phyloP scores from a whole-genome alignment of 2,888 invertebrate genomes.

The Rhamnusium bicolor region DNA sequence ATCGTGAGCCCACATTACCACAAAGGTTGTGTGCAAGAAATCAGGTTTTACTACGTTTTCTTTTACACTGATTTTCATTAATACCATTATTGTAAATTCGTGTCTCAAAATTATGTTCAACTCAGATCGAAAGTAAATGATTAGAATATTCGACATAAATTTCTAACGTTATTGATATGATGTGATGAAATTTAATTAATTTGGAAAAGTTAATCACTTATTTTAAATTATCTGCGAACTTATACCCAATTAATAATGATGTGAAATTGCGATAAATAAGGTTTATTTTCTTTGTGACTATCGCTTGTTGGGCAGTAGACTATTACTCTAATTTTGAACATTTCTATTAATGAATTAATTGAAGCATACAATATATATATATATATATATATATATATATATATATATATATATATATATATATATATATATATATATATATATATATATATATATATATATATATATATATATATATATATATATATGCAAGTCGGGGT shows the following conservation, averaged over 20 bases:
- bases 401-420: no score
- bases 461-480: no score
- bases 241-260: neutral
- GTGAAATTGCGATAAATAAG: neutral
- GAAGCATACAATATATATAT: no score
- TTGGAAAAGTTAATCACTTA: neutral
- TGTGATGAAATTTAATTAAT: neutral
- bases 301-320: no score
- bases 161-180: neutral
- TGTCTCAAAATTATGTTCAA: conserved; percentile 2
- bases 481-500: no score
- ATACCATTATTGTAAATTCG: neutral
- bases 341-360: no score
- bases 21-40: conserved; percentile 14
- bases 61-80: conserved; percentile 17
- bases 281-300: no score
- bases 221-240: neutral
- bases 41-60: conserved; percentile 29
- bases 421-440: no score
- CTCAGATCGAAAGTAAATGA: conserved; percentile 12
- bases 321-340: no score
- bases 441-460: no score
- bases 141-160: conserved; percentile 1
- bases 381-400: no score
- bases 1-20: conserved; percentile 15